Percentiles rank a stretch among this genome's conserved stretches.
These are phyloP conservation scores for Hozukius guyotensis DNA, from an alignment of 2,797 vertebrate genomes.

Conservation along the genomic window DNA sequence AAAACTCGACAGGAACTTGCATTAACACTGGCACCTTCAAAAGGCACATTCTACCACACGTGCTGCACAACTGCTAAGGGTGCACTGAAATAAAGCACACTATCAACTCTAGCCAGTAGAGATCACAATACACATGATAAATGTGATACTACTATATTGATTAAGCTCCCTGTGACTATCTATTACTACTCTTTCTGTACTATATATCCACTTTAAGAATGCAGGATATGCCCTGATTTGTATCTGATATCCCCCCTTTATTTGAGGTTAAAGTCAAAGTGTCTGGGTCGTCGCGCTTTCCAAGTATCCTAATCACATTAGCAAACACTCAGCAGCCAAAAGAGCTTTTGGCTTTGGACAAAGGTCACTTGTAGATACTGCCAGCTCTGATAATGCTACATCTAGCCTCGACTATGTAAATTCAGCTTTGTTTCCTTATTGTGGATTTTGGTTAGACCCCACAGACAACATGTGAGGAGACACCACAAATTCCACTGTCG, in stretches of 20 bases:
- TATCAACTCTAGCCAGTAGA: background rate
- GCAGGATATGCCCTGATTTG: background rate
- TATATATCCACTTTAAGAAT: background rate
- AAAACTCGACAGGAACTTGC: slow-evolving; percentile 35
- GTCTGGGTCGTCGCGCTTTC: slow-evolving; percentile 29
- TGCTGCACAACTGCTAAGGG: background rate
- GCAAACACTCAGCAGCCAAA: slow-evolving; percentile 49
- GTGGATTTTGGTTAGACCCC: background rate
- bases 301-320: slow-evolving; percentile 38
- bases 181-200: background rate
- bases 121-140: background rate
- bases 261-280: slow-evolving; percentile 25
- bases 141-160: background rate
- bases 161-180: background rate
- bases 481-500: background rate
- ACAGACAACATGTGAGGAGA: background rate
- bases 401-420: slow-evolving; percentile 10
- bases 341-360: slow-evolving; percentile 51
- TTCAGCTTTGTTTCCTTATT: background rate
- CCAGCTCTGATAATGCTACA: slow-evolving; percentile 58
- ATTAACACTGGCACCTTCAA: slow-evolving; percentile 35
- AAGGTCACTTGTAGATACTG: slow-evolving; percentile 51
- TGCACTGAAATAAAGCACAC: slow-evolving; percentile 1
- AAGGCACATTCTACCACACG: slow-evolving; percentile 14
- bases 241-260: background rate